Percentiles rank a stretch among this genome's conserved stretches.
Evolutionary conservation across 1,140 invertebrate species (phyloP).

Genomic region (Trigoniulus corallinus): DNA sequence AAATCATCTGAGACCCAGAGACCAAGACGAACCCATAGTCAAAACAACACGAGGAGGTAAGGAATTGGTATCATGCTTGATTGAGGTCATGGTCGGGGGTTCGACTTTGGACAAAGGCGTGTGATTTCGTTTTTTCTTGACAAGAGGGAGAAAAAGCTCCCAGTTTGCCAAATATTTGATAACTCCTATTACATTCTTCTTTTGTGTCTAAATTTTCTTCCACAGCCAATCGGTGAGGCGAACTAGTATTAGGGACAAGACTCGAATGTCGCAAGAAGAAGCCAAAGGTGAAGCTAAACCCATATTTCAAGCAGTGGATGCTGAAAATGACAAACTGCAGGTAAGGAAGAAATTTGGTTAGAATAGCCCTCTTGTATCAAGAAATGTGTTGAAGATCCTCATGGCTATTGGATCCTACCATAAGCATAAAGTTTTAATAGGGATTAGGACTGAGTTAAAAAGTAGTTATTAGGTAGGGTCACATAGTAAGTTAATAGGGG

Average conservation of each 20-base stretch:
- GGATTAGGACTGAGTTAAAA: too few species aligned
- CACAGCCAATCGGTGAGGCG: conserved; percentile 73
- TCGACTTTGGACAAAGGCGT: background rate
- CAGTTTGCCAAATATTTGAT: background rate
- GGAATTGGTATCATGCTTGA: conserved; percentile 2
- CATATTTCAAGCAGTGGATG: conserved; percentile 15
- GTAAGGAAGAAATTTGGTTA: background rate
- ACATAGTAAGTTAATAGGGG: too few species aligned
- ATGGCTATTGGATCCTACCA: too few species aligned
- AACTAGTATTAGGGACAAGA: conserved; percentile 87
- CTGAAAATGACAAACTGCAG: background rate
- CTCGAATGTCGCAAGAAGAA: conserved; percentile 84
- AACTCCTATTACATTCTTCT: background rate
- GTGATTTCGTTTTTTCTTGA: conserved; percentile 3
- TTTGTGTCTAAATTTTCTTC: conserved; percentile 9
- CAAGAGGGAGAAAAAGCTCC: conserved; percentile 2
- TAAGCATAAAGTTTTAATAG: too few species aligned
- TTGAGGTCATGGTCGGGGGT: too few species aligned
- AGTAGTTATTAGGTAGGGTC: too few species aligned
- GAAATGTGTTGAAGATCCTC: too few species aligned
- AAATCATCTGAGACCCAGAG: conserved; percentile 18
- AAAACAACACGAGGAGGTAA: conserved; percentile 27
- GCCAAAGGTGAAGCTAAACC: conserved; percentile 68
- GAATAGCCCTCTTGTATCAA: too few species aligned
- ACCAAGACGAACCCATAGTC: conserved; percentile 21